These are phyloP conservation scores for Melopsittacus undulatus DNA, from an alignment of 2,797 vertebrate species.

Conservation along the genomic window DNA sequence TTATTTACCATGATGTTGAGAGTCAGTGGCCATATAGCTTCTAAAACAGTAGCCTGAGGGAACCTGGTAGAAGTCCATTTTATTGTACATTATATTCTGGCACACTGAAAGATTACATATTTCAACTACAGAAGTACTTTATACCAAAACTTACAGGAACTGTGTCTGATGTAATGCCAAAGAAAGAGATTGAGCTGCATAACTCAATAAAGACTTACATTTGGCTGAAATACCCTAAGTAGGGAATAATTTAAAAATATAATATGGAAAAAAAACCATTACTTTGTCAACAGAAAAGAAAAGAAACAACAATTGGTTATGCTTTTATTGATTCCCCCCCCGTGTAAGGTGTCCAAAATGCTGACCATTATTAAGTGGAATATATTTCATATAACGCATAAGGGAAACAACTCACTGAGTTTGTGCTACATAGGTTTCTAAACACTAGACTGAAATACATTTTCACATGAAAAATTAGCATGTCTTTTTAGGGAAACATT, in stretches of 20 bases:
- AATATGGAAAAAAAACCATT: background rate
- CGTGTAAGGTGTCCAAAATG: background rate
- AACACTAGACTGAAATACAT: background rate
- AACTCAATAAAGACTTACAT: background rate
- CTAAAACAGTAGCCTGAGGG: background rate
- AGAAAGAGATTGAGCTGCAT: background rate
- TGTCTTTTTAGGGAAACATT: background rate
- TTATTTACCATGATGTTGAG: background rate
- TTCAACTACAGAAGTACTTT: background rate
- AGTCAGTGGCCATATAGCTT: background rate
- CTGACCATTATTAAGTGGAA: background rate
- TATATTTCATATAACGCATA: background rate
- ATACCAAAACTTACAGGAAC: background rate
- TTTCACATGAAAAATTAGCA: background rate
- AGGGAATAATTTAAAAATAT: background rate
- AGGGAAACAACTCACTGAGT: background rate
- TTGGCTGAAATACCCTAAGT: background rate
- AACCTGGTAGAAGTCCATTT: background rate
- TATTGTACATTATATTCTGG: background rate
- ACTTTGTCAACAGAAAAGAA: background rate
- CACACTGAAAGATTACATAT: background rate
- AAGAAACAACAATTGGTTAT: background rate
- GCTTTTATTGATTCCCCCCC: background rate
- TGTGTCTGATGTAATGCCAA: background rate
- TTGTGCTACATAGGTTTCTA: background rate